Evolutionary conservation across 1,140 invertebrate species (phyloP), one percentile per base, ranked within the genome.

Genomic region (Drosophila asahinai): DNA sequence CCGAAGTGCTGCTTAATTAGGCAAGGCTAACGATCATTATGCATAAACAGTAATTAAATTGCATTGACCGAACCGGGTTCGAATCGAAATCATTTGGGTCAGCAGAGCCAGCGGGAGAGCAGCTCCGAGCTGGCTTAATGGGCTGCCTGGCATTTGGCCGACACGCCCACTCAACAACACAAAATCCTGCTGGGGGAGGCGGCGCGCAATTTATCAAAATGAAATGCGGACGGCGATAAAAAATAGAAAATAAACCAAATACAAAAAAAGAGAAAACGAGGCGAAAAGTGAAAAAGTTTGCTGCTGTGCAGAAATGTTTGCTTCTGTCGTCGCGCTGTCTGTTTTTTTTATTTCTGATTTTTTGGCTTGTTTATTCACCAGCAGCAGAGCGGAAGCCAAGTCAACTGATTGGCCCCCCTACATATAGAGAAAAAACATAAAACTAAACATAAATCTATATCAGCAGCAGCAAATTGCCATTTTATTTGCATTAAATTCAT

Each of bases 231-330:
- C 47, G 52, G 42, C 57, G 30, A 42, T 60, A 60, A 72, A 73
- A 73, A 73, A 49, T 72, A 38, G 49, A 73, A 73, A 73, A 51
- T 38, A 73, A 61, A 72, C 47, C 54, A 51, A 61, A 52, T 47
- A 27, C 54, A 71, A 73, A 61, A 51, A 40, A 14, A 38, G 36
- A 9, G 22, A 60, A 43, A 43, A 43, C 72, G 63, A 38, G 58
- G 57, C 42, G 79, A 83, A 87, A 89, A 83, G 84, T 87, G 81
- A 89, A 87, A 89, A 87, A 89, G 82, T 83, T 89, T 80, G 64
- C 80, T 73, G 64, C 80, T 66, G 57, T 54, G 68, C 71, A 70
- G 60, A 82, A 83, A 73, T 74, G 57, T 77, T 86, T 77, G 84
- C 58, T 77, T 83, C 77, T 83, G 71, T 83, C 81, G 82, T 52